A percentile compares a stretch with the other conserved stretches of the same genome.
phyloP scores from a whole-genome alignment of 2,113 vertebrate genomes.

The Acrocephalus arundinaceus region DNA sequence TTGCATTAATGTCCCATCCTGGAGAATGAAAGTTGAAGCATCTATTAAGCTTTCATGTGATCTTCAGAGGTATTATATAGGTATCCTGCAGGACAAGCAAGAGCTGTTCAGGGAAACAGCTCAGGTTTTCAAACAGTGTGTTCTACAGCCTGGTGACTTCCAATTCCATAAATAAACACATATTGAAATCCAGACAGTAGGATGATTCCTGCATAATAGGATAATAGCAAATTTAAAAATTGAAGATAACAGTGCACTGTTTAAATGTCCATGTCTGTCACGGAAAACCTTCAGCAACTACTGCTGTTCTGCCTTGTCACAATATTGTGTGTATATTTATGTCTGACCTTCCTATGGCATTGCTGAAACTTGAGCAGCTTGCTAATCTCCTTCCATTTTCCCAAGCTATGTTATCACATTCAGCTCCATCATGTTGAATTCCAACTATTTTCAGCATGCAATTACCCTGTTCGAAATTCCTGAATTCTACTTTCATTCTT shows the following conservation, averaged over 20 bases:
- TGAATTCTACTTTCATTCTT: neutral
- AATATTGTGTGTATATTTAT: neutral
- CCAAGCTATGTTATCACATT: neutral
- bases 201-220: neutral
- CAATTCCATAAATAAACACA: neutral
- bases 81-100: neutral
- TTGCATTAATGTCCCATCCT: neutral
- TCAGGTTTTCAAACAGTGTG: neutral
- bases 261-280: neutral
- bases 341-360: neutral
- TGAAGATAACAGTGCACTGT: neutral
- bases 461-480: neutral
- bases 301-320: neutral
- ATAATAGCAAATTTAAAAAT: neutral
- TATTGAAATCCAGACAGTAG: neutral
- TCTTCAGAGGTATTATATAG: neutral
- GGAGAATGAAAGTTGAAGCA: neutral
- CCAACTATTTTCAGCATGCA: neutral
- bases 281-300: neutral
- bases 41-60: neutral
- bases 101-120: neutral
- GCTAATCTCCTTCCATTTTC: neutral
- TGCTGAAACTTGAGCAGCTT: slow-evolving; percentile 10
- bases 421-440: neutral
- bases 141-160: neutral